Evolutionary conservation across 2,113 vertebrate genomes (phyloP).

Genomic region (Sminthopsis crassicaudata): DNA sequence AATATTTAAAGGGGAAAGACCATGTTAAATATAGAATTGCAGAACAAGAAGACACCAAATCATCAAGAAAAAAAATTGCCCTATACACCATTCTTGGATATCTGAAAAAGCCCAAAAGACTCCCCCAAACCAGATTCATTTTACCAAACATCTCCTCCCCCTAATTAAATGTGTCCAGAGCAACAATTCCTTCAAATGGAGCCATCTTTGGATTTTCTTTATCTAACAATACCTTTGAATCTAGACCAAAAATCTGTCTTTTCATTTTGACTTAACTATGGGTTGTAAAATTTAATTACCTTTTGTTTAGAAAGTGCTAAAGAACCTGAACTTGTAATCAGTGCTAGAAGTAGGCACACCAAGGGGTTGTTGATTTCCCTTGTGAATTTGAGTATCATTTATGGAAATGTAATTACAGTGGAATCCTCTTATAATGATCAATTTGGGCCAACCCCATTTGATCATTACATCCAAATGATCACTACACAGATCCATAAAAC

Average conservation of each 20-base stretch:
- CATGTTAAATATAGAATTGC: background rate
- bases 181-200: conserved; percentile 46
- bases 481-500: conserved; percentile 79
- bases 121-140: background rate
- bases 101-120: background rate
- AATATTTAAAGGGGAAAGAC: background rate
- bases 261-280: conserved; percentile 71
- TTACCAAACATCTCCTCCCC: background rate
- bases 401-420: conserved; percentile 84
- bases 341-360: conserved; percentile 78
- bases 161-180: conserved; percentile 29
- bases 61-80: background rate
- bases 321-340: conserved; percentile 77
- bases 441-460: conserved; percentile 80
- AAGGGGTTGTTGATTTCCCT: conserved; percentile 81
- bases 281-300: conserved; percentile 77
- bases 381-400: conserved; percentile 79
- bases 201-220: conserved; percentile 68
- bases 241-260: conserved; percentile 73
- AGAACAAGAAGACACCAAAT: background rate
- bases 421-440: conserved; percentile 80
- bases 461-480: conserved; percentile 81
- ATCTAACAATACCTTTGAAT: conserved; percentile 73
- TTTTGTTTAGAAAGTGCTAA: conserved; percentile 78
- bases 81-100: background rate